Percentiles rank a stretch among this genome's conserved stretches.
Conservation (phyloP, 2,888 invertebrate species). For the Therioaphis trifolii region DNA sequence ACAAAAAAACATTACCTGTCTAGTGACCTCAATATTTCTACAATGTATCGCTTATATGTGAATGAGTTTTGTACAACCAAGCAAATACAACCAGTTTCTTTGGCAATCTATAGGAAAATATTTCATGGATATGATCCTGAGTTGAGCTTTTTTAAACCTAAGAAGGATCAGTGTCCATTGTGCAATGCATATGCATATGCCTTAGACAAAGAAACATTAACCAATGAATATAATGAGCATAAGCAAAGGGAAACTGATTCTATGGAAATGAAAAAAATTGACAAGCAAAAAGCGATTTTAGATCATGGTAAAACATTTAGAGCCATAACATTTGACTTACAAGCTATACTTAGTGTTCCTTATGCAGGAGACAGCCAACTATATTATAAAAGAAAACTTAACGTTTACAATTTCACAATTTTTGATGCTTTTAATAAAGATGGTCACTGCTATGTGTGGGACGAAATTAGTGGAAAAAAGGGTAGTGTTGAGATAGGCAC, state of each 20-base stretch:
- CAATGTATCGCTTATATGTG: background rate
- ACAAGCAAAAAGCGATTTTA: background rate
- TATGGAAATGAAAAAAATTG: background rate
- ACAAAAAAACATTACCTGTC: background rate
- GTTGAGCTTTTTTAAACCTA: conserved; percentile 29
- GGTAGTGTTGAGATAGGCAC: too few relatives aligned
- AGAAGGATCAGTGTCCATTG: conserved; percentile 27
- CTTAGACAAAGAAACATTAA: background rate
- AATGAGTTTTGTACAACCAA: background rate
- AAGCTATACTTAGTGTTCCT: background rate
- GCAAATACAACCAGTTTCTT: background rate
- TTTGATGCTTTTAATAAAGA: too few relatives aligned
- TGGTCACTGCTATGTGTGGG: too few relatives aligned
- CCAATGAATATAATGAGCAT: background rate
- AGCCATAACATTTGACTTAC: background rate
- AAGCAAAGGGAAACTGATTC: background rate
- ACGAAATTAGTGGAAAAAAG: too few relatives aligned
- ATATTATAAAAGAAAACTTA: background rate
- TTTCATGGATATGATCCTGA: background rate
- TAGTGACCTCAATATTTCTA: background rate
- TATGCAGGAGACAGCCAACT: background rate
- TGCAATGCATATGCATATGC: conserved; percentile 18
- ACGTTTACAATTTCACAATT: background rate
- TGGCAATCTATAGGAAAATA: background rate
- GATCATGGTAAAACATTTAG: background rate